These are phyloP conservation scores for Salvelinus alpinus DNA, from an alignment of 2,113 vertebrate species.

Conservation along the genomic window DNA sequence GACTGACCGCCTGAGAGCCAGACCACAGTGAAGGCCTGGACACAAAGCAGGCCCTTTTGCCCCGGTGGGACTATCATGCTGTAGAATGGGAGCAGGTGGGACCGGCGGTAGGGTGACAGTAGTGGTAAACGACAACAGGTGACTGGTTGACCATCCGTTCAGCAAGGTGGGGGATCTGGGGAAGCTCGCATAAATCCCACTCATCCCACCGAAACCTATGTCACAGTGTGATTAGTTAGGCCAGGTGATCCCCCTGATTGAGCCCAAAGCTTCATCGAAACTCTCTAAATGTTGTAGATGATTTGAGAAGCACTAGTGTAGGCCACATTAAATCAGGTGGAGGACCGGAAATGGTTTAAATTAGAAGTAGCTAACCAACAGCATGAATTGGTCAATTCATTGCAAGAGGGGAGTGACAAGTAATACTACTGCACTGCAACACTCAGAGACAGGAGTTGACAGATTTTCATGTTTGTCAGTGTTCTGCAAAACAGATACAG, in stretches of 20 bases:
- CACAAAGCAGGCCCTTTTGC: slow-evolving; percentile 2
- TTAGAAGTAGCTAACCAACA: no score
- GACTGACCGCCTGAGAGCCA: not conserved
- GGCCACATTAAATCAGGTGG: no score
- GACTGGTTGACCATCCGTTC: not conserved
- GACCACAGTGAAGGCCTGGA: not conserved
- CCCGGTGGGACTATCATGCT: not conserved
- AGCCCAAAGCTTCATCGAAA: not conserved
- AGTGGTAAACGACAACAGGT: not conserved
- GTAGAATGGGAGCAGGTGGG: slow-evolving; percentile 4
- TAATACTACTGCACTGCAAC: no score
- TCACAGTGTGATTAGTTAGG: not conserved
- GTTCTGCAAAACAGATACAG: no score
- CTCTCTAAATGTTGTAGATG: no score
- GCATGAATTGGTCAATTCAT: no score
- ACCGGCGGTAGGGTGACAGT: not conserved
- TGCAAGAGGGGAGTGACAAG: no score
- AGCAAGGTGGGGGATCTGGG: not conserved
- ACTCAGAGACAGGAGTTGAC: no score
- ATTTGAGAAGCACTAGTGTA: no score
- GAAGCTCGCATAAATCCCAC: not conserved
- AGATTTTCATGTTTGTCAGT: no score
- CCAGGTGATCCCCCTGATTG: not conserved
- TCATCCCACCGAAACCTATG: no score
- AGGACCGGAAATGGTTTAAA: no score